Evolutionary conservation across 2,888 invertebrate species (phyloP).

Genomic region (Cosmia trapezina): DNA sequence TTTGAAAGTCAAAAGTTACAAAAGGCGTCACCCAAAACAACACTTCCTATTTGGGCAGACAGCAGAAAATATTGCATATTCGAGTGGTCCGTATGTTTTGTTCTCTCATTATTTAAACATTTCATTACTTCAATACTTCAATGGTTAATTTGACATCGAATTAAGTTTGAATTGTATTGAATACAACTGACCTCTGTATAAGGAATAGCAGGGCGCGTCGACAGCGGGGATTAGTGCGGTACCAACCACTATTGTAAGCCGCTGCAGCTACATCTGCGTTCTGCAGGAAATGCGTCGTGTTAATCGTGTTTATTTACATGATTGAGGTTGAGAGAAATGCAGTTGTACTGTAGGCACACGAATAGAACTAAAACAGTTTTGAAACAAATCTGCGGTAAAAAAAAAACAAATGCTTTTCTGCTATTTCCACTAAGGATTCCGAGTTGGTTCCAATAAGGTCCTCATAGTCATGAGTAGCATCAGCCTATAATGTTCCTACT

Average conservation of each 20-base stretch:
- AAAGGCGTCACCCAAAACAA: background rate
- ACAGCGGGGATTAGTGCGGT: slow-evolving; percentile 80
- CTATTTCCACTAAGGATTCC: too few species aligned
- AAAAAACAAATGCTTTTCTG: too few species aligned
- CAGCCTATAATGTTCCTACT: too few species aligned
- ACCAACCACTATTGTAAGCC: slow-evolving; percentile 85
- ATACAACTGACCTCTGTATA: slow-evolving; percentile 77
- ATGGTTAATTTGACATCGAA: slow-evolving; percentile 10
- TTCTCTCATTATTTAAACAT: background rate
- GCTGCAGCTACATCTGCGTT: slow-evolving; percentile 82
- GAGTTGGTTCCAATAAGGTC: background rate
- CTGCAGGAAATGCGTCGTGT: slow-evolving; percentile 70
- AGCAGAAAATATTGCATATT: too few species aligned
- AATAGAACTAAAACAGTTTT: background rate
- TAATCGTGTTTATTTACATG: slow-evolving; percentile 6
- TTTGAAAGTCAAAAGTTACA: background rate
- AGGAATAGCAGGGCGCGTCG: slow-evolving; percentile 82
- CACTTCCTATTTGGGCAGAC: too few species aligned
- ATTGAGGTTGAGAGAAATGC: background rate
- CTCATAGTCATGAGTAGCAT: background rate
- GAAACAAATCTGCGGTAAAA: background rate
- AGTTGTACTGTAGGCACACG: background rate
- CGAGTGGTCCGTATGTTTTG: background rate
- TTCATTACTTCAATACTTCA: slow-evolving; percentile 1
- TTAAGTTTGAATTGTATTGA: slow-evolving; percentile 2